phyloP scores from a whole-genome alignment of 2,797 vertebrate species.

The Oreonectes daqikongensis region DNA sequence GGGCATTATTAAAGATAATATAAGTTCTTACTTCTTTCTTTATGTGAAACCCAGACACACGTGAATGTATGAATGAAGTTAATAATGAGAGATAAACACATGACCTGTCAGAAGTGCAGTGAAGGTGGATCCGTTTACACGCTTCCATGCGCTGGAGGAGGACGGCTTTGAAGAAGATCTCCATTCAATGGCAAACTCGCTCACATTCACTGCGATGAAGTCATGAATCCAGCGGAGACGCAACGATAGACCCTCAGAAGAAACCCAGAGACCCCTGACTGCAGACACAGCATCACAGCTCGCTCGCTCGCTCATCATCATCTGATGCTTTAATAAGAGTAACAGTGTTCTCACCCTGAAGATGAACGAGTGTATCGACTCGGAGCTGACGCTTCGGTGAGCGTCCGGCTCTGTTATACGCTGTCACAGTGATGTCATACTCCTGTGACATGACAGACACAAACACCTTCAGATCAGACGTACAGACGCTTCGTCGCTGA shows the following conservation, averaged over 20 bases:
- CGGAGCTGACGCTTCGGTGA: slow-evolving; percentile 56
- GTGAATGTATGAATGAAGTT: no score
- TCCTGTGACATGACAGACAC: slow-evolving; percentile 55
- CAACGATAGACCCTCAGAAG: slow-evolving; percentile 17
- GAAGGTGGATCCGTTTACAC: slow-evolving; percentile 41
- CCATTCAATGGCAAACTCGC: slow-evolving; percentile 63
- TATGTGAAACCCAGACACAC: no score
- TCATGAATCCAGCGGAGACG: slow-evolving; percentile 36
- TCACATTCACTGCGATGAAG: slow-evolving; percentile 15
- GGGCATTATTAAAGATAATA: no score
- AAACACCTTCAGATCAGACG: slow-evolving; percentile 35
- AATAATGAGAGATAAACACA: no score
- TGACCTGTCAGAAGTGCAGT: slow-evolving; percentile 60
- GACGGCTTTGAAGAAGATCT: neutral
- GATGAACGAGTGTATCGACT: slow-evolving; percentile 25
- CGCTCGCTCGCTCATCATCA: neutral
- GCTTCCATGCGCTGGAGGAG: slow-evolving; percentile 50
- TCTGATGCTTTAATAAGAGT: neutral
- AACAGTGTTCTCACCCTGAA: slow-evolving; percentile 51
- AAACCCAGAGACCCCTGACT: slow-evolving; percentile 47
- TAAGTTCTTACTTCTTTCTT: no score
- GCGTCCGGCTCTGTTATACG: slow-evolving; percentile 63
- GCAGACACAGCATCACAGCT: neutral
- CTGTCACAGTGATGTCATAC: slow-evolving; percentile 52
- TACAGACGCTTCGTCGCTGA: neutral